Evolutionary conservation across 1,140 invertebrate species (phyloP).

Genomic region (Uloborus diversus): DNA sequence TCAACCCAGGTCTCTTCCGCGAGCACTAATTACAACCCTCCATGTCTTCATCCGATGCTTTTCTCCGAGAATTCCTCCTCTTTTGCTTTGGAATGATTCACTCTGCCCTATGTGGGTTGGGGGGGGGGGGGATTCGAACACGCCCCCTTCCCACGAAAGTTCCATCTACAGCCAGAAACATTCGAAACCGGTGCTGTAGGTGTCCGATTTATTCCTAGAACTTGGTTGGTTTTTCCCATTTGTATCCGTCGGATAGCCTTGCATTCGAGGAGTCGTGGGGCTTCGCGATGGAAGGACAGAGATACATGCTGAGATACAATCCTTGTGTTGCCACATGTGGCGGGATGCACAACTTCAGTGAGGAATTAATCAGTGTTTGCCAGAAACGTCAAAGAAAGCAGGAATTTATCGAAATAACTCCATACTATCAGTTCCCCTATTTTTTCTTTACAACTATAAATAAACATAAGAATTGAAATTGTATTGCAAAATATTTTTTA

Average conservation of each 20-base stretch:
- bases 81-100: conserved; percentile 34
- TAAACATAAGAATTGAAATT: no score
- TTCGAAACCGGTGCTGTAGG: background rate
- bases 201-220: background rate
- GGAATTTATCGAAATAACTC: no score
- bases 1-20: background rate
- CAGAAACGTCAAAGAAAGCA: no score
- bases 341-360: no score
- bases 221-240: background rate
- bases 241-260: background rate
- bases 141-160: background rate
- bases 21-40: conserved; percentile 36
- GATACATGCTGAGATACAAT: background rate
- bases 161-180: background rate
- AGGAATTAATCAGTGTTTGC: no score
- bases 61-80: conserved; percentile 17
- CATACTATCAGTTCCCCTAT: background rate
- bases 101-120: background rate
- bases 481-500: no score
- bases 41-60: conserved; percentile 28
- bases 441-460: background rate
- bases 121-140: background rate
- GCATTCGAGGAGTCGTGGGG: background rate
- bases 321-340: background rate
- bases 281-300: background rate